Evolutionary conservation across 1,140 invertebrate species (phyloP), one percentile per base, ranked within the genome.

Genomic region (Cherax destructor): DNA sequence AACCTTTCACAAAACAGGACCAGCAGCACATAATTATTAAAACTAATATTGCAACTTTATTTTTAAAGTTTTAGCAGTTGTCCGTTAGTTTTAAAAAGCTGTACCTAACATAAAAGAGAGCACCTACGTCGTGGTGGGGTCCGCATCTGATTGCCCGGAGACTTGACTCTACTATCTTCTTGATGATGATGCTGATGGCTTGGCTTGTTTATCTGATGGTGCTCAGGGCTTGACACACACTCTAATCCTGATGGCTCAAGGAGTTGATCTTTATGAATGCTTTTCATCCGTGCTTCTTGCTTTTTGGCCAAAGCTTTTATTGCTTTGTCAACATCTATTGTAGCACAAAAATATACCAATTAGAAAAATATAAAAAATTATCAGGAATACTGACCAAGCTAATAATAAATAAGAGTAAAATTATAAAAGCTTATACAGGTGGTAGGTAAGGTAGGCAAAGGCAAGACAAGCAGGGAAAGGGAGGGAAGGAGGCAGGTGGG

Each of bases 301-400:
- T 65, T 88, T 50, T 85, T 91, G 24, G 24, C 86, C 69, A 91
- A 3, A 49, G 61, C 65, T 30, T 83, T 91, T 88, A 81, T 85
- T 77, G 91, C 87, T 83, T 92, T 93, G 74, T 91, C 83, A 50
- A 88, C 79, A 72, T 86, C 91, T 91, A 69, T 76, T 92, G 30
- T 41, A 88, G 5, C 16, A 56, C 18, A 52, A 50, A 83, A 41
- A 61, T 18, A 41, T 21, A 47, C 41, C 1, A 56, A 79, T 74
- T 74, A 50, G 30, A 50, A 50, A 50, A 79, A 77, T 4, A 10
- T 56, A 41, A 10, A 13, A 56, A 56, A 1, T 56, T 10, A 56
- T 10, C 7, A 56, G 3, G 13, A 56, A 56, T 56, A 13, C 52
- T 56, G 9, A 7, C 5, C 1, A 56, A 56, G 9, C 52, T 56